Percentiles rank a stretch among this genome's conserved stretches.
phyloP scores from a whole-genome alignment of 2,113 vertebrate species.

The Psammodynastes pulverulentus region DNA sequence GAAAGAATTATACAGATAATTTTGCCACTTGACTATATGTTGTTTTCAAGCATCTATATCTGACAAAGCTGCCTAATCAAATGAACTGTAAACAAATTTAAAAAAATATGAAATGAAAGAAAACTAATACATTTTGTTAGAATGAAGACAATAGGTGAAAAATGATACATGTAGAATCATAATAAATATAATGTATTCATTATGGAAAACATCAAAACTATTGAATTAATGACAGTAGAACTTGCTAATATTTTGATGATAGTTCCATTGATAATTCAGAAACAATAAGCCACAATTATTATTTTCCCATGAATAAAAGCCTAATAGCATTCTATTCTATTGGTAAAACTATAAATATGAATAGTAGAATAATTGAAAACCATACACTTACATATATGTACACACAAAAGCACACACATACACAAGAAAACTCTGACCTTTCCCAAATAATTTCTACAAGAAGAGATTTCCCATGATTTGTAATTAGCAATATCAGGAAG shows the following conservation, averaged over 20 bases:
- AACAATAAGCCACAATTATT: background rate
- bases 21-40: background rate
- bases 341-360: background rate
- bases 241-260: background rate
- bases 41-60: background rate
- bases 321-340: background rate
- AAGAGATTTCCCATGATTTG: background rate
- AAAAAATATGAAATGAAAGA: background rate
- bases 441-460: background rate
- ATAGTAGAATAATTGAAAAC: background rate
- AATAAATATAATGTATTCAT: background rate
- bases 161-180: background rate
- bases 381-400: background rate
- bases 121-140: background rate
- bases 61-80: background rate
- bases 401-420: background rate
- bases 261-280: background rate
- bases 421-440: background rate
- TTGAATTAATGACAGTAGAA: background rate
- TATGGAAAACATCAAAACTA: background rate
- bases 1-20: background rate
- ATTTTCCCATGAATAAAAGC: background rate
- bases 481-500: background rate
- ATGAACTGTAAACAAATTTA: background rate
- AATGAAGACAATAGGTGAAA: background rate